These are phyloP conservation scores for Oncorhynchus kisutch DNA, from an alignment of 2,113 vertebrate species.

Conservation along the genomic window DNA sequence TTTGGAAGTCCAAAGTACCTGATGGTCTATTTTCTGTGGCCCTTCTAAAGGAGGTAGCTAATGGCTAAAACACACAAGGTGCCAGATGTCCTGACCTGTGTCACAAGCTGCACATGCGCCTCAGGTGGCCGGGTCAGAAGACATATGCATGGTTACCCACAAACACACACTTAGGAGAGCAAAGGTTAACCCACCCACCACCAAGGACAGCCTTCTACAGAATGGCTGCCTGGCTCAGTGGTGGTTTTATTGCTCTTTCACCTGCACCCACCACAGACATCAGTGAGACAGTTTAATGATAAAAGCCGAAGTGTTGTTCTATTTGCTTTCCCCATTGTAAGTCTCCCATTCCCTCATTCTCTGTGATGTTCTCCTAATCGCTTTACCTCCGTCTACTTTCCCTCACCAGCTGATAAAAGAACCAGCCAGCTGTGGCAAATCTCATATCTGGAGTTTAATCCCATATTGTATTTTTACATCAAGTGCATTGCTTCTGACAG, in stretches of 20 bases:
- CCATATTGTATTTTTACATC: not conserved
- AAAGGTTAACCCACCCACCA: not conserved
- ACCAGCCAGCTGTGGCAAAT: not conserved
- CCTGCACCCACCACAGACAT: not conserved
- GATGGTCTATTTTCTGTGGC: not conserved
- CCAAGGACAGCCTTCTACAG: no score
- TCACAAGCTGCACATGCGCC: not conserved
- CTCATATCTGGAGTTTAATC: conserved; percentile 1
- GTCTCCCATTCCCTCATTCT: not conserved
- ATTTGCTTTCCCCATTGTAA: not conserved
- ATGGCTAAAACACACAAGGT: no score
- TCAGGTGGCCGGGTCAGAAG: not conserved
- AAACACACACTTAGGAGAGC: not conserved
- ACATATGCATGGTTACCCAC: not conserved
- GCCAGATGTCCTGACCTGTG: no score
- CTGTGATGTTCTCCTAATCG: not conserved
- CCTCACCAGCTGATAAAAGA: not conserved
- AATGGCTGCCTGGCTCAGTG: not conserved
- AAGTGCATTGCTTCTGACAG: not conserved
- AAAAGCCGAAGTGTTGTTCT: not conserved
- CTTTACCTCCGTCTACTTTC: not conserved
- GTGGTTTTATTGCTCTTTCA: not conserved
- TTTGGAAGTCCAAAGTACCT: not conserved
- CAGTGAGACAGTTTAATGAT: not conserved
- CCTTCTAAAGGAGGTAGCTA: not conserved